Evolutionary conservation across 2,797 vertebrate species (phyloP).

Genomic region (Podarcis lilfordi): DNA sequence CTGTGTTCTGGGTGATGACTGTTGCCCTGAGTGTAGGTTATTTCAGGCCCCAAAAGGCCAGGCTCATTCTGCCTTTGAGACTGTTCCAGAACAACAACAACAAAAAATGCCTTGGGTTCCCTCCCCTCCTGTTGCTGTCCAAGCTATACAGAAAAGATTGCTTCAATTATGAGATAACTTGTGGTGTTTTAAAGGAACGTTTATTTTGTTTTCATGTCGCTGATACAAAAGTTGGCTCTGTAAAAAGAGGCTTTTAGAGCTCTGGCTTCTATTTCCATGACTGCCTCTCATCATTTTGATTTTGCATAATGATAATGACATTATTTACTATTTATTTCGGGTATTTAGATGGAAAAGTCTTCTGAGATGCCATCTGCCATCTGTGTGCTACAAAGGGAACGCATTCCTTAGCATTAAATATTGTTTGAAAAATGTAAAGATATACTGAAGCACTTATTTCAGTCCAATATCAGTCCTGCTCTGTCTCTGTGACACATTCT

Average conservation of each 20-base stretch:
- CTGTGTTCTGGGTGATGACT: constrained; percentile 62
- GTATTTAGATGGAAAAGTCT: constrained; percentile 46
- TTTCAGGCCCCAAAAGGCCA: constrained; percentile 64
- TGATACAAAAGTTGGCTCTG: constrained; percentile 54
- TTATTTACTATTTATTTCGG: constrained; percentile 69
- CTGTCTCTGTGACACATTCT: neutral
- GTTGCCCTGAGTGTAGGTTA: constrained; percentile 67
- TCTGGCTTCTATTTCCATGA: constrained; percentile 31
- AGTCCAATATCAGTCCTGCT: neutral
- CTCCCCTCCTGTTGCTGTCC: constrained; percentile 53
- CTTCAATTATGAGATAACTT: constrained; percentile 67
- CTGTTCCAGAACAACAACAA: constrained; percentile 67
- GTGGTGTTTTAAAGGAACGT: constrained; percentile 68
- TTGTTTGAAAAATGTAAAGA: constrained; percentile 6
- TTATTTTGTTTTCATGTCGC: constrained; percentile 68
- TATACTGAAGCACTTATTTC: constrained; percentile 20
- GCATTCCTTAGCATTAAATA: neutral
- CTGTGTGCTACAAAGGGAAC: constrained; percentile 34
- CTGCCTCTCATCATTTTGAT: constrained; percentile 43
- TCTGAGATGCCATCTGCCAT: constrained; percentile 47
- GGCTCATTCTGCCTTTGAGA: constrained; percentile 66
- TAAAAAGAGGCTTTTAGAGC: constrained; percentile 51
- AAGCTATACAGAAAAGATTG: constrained; percentile 63
- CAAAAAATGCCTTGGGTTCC: constrained; percentile 64
- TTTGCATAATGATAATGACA: constrained; percentile 59